These are phyloP conservation scores for Brassicogethes aeneus DNA, from an alignment of 2,888 invertebrate species.

Conservation along the genomic window DNA sequence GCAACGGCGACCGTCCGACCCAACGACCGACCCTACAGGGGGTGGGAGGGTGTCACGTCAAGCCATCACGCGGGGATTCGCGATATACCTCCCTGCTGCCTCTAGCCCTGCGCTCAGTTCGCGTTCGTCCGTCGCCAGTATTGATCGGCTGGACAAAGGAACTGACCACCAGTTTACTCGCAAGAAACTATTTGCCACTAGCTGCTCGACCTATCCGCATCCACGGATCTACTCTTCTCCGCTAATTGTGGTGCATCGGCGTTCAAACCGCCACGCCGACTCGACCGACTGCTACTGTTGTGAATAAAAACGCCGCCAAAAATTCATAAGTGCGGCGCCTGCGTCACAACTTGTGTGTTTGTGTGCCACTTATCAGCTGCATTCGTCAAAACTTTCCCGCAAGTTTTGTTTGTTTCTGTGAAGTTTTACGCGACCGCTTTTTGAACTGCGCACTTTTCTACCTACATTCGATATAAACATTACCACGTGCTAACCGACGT, in stretches of 20 bases:
- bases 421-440: no score
- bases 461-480: conserved; percentile 24
- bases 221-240: no score
- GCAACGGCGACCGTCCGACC: conserved; percentile 17
- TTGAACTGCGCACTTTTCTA: no score
- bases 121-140: conserved; percentile 35
- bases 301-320: conserved; percentile 25
- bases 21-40: conserved; percentile 36
- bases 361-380: conserved; percentile 18
- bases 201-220: conserved; percentile 20
- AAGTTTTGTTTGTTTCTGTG: no score
- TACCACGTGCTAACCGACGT: conserved; percentile 24
- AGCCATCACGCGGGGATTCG: conserved; percentile 43
- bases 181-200: conserved; percentile 30
- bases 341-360: conserved; percentile 16
- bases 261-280: conserved; percentile 28
- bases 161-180: conserved; percentile 43
- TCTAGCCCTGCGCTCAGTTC: conserved; percentile 33
- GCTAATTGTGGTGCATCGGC: no score
- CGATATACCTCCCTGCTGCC: conserved; percentile 26
- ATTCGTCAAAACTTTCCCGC: conserved; percentile 32
- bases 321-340: conserved; percentile 22
- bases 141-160: conserved; percentile 44
- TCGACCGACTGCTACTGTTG: no score
- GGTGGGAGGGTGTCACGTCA: conserved; percentile 53